Conservation (phyloP, 2,888 invertebrate genomes). For the Cheilosia grossa region DNA sequence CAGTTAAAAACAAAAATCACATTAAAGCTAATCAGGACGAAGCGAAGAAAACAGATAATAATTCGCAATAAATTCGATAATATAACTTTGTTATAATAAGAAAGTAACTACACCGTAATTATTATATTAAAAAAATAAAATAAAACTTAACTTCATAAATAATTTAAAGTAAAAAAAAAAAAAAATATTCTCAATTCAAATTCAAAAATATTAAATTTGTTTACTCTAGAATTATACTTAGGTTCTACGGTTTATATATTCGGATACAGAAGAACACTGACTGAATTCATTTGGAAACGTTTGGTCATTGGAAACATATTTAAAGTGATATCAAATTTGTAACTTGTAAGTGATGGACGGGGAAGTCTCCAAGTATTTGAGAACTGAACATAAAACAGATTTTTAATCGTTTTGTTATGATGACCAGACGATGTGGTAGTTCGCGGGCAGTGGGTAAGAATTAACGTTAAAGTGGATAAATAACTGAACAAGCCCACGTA, state of each 20-base stretch:
- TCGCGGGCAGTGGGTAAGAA: too few species aligned
- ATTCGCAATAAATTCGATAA: constrained; percentile 55
- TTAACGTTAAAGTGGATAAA: too few species aligned
- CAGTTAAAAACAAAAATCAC: constrained; percentile 12
- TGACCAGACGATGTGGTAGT: too few species aligned
- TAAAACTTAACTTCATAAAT: neutral
- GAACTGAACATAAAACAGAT: too few species aligned
- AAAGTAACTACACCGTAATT: constrained; percentile 58
- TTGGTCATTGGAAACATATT: neutral
- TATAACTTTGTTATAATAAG: constrained; percentile 44
- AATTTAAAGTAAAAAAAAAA: constrained; percentile 3
- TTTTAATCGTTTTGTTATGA: too few species aligned
- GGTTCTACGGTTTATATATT: constrained; percentile 8
- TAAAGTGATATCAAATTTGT: too few species aligned
- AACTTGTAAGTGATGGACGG: too few species aligned
- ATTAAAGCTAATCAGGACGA: constrained; percentile 60
- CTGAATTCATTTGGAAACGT: neutral
- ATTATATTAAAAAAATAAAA: constrained; percentile 14
- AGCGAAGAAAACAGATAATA: constrained; percentile 42
- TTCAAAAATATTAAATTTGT: too few species aligned
- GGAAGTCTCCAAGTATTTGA: too few species aligned
- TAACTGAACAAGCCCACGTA: too few species aligned
- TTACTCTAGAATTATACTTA: constrained; percentile 23
- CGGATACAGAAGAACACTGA: constrained; percentile 2
- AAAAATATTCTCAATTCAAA: neutral